phyloP scores from a whole-genome alignment of 2,888 invertebrate genomes.

The Drosophila buzzatii region DNA sequence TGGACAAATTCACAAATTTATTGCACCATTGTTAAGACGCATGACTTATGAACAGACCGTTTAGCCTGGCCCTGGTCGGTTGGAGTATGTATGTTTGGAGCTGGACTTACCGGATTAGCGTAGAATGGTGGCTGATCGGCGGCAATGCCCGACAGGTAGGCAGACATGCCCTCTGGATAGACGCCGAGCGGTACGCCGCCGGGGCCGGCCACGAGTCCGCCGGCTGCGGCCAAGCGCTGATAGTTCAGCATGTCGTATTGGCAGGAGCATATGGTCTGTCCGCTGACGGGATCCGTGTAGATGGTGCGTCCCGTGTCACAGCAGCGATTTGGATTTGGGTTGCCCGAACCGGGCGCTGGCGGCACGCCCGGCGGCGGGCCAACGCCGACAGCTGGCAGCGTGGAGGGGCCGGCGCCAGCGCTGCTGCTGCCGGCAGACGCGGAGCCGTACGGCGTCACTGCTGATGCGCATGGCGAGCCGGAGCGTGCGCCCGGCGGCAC shows the following conservation, averaged over 20 bases:
- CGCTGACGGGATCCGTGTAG: slow-evolving; percentile 95
- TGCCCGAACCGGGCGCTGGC: slow-evolving; percentile 85
- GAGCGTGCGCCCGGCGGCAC: slow-evolving; percentile 86
- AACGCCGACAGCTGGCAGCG: slow-evolving; percentile 71
- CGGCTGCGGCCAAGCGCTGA: slow-evolving; percentile 89
- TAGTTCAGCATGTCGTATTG: slow-evolving; percentile 94
- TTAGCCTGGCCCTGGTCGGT: slow-evolving; percentile 12
- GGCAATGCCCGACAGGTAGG: slow-evolving; percentile 93
- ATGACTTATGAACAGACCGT: slow-evolving; percentile 73
- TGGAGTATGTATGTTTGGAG: slow-evolving; percentile 13
- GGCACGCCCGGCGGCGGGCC: slow-evolving; percentile 83
- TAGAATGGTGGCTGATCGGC: slow-evolving; percentile 95
- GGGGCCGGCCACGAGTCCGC: slow-evolving; percentile 85
- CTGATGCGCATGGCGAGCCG: slow-evolving; percentile 86
- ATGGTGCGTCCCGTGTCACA: slow-evolving; percentile 97
- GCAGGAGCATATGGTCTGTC: slow-evolving; percentile 95
- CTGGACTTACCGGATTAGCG: slow-evolving; percentile 91
- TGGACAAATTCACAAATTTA: slow-evolving; percentile 81
- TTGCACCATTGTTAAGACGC: slow-evolving; percentile 75
- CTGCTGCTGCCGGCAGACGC: slow-evolving; percentile 63
- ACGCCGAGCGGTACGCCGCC: slow-evolving; percentile 92
- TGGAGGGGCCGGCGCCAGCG: slow-evolving; percentile 69
- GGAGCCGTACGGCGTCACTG: slow-evolving; percentile 85
- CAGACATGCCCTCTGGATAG: slow-evolving; percentile 93
- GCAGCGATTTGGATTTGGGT: slow-evolving; percentile 87